phyloP scores from a whole-genome alignment of 2,113 vertebrate genomes.

The Tenebrosternarchus preto region DNA sequence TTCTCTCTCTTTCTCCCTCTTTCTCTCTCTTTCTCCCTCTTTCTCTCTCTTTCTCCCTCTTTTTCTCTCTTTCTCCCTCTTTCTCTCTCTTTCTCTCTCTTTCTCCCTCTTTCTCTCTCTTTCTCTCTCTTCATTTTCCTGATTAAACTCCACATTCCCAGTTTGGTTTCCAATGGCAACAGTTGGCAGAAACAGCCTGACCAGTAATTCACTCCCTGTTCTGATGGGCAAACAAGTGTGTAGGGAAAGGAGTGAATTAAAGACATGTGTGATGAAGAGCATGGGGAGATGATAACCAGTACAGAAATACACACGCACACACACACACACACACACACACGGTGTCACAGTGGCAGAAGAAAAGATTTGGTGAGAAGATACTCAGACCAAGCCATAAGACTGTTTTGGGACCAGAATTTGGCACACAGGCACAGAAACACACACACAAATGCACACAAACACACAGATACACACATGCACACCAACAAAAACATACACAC shows the following conservation, averaged over 20 bases:
- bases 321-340: neutral
- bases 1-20: neutral
- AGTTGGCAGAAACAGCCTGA: neutral
- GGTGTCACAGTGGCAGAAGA: neutral
- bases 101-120: neutral
- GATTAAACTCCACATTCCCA: slow-evolving; percentile 24
- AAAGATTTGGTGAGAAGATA: neutral
- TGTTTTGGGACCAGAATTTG: neutral
- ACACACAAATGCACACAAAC: no score
- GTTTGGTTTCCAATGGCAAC: slow-evolving; percentile 39
- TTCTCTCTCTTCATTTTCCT: slow-evolving; percentile 18
- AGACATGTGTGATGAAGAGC: slow-evolving; percentile 26
- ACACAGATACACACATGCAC: no score
- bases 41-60: neutral
- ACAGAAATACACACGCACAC: neutral
- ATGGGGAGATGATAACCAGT: neutral
- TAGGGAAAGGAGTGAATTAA: slow-evolving; percentile 42
- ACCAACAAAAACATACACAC: neutral
- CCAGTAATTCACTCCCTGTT: slow-evolving; percentile 15
- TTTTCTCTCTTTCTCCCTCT: neutral
- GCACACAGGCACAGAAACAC: neutral
- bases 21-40: neutral
- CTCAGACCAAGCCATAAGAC: slow-evolving; percentile 5
- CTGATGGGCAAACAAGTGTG: slow-evolving; percentile 32
- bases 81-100: no score